Evolutionary conservation across 2,888 invertebrate genomes (phyloP), one percentile per base, ranked within the genome.

Genomic region (Tricholauxania praeusta): DNA sequence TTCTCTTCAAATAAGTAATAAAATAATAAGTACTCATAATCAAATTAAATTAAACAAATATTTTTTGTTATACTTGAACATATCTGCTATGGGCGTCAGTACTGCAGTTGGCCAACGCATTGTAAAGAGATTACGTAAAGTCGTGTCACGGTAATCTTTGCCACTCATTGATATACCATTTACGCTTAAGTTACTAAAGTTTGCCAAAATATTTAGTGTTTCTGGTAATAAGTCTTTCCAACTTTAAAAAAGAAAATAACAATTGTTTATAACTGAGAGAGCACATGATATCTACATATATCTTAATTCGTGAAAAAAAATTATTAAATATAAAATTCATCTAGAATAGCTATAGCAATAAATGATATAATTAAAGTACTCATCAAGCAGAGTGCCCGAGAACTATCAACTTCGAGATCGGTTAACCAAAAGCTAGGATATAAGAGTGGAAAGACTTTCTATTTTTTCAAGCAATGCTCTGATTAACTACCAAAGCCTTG

Each of bases 201-300:
- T 86, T 12, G 87, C 84, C 14, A 92, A 76, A 4, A 90, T 85
- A 76, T 88, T 88, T 48, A 92, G 75, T 3, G 90, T 79, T 71
- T 90, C 89, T 10, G 92, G 92, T 51, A 92, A 76, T 53, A 92
- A 79, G 78, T 92, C 91, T 81, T 91, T 92, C 92, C 92, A 92
- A 69, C 91, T 91, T 72, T 4, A 64, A 65, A 39, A 17, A 48
- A 17, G 7, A 17, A 52, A 49, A 64, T 71, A 28, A 5, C n/a
- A 15, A 6, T 6, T 14, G 0, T 47, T n/a, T 14, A 57, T 52
- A n/a, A 12, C 15, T 28, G 22, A 22, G 19, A 28, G 6, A 0
- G 10, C 12, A 14, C 10, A 39, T 39, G 10, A 3, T 22, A 2
- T 3, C 2, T n/a, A n/a, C n/a, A 3, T 32, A 7, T 3, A 39